Evolutionary conservation across 2,888 invertebrate species (phyloP).

Genomic region (Clivina fossor): DNA sequence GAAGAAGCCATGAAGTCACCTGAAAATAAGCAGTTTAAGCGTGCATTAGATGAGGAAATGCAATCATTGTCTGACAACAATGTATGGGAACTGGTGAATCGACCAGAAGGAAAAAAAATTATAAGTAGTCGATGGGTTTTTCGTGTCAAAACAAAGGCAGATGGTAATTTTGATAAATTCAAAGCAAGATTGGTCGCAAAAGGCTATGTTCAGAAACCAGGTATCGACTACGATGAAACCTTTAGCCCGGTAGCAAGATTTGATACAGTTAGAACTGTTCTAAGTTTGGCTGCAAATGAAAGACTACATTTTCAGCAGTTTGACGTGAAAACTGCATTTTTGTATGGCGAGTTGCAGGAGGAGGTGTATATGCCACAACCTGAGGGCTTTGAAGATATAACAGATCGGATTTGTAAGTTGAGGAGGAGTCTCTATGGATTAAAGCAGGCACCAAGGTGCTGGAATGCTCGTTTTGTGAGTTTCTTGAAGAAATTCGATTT

Average conservation of each 20-base stretch:
- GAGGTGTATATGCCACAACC: slow-evolving; percentile 47
- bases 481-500: slow-evolving; percentile 31
- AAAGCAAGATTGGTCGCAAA: slow-evolving; percentile 44
- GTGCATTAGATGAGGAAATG: slow-evolving; percentile 38
- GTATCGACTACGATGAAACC: slow-evolving; percentile 44
- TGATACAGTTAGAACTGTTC: slow-evolving; percentile 41
- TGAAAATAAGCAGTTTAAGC: slow-evolving; percentile 34
- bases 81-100: slow-evolving; percentile 28
- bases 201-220: slow-evolving; percentile 40
- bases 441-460: slow-evolving; percentile 46
- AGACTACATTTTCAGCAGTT: slow-evolving; percentile 41
- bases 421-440: slow-evolving; percentile 46
- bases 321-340: slow-evolving; percentile 45
- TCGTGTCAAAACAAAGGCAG: too few species aligned
- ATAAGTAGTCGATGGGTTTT: too few species aligned
- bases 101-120: slow-evolving; percentile 32
- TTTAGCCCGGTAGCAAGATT: slow-evolving; percentile 44
- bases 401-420: slow-evolving; percentile 42
- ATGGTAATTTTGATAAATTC: too few species aligned
- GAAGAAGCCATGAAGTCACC: slow-evolving; percentile 36
- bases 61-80: slow-evolving; percentile 38
- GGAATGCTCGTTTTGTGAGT: slow-evolving; percentile 43
- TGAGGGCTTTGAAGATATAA: slow-evolving; percentile 43
- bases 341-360: slow-evolving; percentile 43
- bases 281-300: slow-evolving; percentile 41